These are phyloP conservation scores for Epizoanthus stellaris DNA, from an alignment of 92 coral and sea anemone genomes.

Conservation along the genomic window DNA sequence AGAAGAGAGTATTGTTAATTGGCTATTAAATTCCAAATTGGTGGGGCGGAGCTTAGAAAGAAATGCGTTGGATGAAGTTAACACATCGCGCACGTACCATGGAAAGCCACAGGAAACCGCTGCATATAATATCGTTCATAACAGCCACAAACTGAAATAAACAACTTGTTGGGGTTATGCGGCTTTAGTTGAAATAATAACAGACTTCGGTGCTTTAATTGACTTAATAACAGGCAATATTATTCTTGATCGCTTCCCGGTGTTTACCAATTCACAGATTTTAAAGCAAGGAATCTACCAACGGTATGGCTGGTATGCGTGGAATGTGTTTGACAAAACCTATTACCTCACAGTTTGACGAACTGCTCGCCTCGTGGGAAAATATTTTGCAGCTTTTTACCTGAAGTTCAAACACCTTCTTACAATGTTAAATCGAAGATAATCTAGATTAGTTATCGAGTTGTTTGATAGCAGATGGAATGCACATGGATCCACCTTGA, in stretches of 20 bases:
- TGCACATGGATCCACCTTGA: neutral
- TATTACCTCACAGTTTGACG: neutral
- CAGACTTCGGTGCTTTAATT: neutral
- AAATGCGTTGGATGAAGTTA: neutral
- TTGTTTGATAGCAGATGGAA: conserved; percentile 26
- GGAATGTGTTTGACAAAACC: conserved; percentile 27
- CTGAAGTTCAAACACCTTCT: neutral
- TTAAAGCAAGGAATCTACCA: conserved; percentile 2
- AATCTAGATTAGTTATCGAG: neutral
- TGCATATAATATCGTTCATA: neutral
- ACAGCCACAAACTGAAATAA: conserved; percentile 10
- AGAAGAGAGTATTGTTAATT: conserved; percentile 39
- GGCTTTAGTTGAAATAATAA: neutral
- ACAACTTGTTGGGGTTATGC: conserved; percentile 20
- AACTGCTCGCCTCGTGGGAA: neutral
- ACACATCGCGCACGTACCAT: conserved; percentile 18
- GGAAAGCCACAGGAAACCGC: conserved; percentile 10
- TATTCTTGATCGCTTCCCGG: neutral
- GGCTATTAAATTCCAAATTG: conserved; percentile 48
- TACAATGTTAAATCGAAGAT: neutral
- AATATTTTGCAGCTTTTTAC: neutral
- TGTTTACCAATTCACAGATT: neutral
- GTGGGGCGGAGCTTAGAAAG: conserved; percentile 36
- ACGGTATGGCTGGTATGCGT: neutral
- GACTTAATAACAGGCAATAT: conserved; percentile 13